Conservation (phyloP, 2,888 invertebrate genomes). For the Caenorhabditis doughertyi region DNA sequence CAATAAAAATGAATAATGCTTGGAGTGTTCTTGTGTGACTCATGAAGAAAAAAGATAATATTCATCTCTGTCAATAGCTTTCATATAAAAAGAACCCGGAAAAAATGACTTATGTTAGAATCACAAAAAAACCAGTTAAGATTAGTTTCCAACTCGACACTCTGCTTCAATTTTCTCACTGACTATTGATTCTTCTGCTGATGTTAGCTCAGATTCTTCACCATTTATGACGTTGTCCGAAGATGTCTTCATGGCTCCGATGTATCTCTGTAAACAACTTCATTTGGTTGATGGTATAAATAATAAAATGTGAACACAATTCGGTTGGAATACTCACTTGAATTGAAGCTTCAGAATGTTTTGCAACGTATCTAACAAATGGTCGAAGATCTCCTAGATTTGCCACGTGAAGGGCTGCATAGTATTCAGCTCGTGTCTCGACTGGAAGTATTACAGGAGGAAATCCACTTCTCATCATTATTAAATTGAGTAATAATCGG, state of each 20-base stretch:
- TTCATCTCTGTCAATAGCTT: background rate
- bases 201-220: conserved; percentile 3
- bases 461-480: conserved; percentile 94
- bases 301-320: too few relatives aligned
- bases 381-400: conserved; percentile 96
- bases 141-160: conserved; percentile 40
- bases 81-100: conserved; percentile 18
- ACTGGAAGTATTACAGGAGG: conserved; percentile 88
- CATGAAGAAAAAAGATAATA: background rate
- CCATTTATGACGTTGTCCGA: conserved; percentile 31
- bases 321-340: conserved; percentile 63
- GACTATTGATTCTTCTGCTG: conserved; percentile 42
- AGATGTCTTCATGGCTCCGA: conserved; percentile 57
- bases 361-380: conserved; percentile 95
- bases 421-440: conserved; percentile 84
- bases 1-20: conserved; percentile 13
- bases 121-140: conserved; percentile 1
- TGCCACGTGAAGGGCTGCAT: conserved; percentile 92
- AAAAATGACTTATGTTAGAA: conserved; percentile 13
- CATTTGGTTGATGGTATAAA: too few relatives aligned
- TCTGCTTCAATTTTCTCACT: conserved; percentile 48
- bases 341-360: conserved; percentile 75
- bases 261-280: conserved; percentile 60
- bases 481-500: conserved; percentile 94
- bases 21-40: background rate